These are phyloP conservation scores for Sebastes variabilis DNA, from an alignment of 2,797 vertebrate genomes.

Conservation along the genomic window DNA sequence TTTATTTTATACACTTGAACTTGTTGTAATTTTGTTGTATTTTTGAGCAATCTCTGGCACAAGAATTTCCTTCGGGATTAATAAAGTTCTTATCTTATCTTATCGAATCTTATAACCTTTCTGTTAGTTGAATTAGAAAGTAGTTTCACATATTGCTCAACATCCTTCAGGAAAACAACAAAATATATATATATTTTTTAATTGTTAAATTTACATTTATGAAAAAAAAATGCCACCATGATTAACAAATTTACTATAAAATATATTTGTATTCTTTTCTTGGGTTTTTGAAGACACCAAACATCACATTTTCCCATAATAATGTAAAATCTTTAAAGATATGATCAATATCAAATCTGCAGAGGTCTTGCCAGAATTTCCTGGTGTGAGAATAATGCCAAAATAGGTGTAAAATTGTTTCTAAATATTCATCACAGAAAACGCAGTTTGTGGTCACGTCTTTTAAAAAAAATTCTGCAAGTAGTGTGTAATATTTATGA, in stretches of 20 bases:
- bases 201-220: background rate
- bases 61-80: too few relatives aligned
- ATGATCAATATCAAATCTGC: too few relatives aligned
- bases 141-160: background rate
- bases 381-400: background rate
- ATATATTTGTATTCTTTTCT: too few relatives aligned
- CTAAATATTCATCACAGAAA: background rate
- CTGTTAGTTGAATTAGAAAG: background rate
- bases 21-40: too few relatives aligned
- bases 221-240: accelerated
- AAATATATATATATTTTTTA: background rate
- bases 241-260: too few relatives aligned
- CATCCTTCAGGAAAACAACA: background rate
- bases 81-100: too few relatives aligned
- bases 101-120: background rate
- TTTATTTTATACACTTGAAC: too few relatives aligned
- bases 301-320: too few relatives aligned
- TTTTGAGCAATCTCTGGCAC: too few relatives aligned
- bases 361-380: too few relatives aligned
- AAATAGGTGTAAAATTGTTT: background rate
- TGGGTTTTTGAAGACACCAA: too few relatives aligned
- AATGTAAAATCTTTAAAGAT: too few relatives aligned
- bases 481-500: background rate
- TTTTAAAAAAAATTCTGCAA: background rate
- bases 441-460: background rate